These are phyloP conservation scores for Podarcis muralis DNA, from an alignment of 2,113 vertebrate genomes.

Conservation along the genomic window DNA sequence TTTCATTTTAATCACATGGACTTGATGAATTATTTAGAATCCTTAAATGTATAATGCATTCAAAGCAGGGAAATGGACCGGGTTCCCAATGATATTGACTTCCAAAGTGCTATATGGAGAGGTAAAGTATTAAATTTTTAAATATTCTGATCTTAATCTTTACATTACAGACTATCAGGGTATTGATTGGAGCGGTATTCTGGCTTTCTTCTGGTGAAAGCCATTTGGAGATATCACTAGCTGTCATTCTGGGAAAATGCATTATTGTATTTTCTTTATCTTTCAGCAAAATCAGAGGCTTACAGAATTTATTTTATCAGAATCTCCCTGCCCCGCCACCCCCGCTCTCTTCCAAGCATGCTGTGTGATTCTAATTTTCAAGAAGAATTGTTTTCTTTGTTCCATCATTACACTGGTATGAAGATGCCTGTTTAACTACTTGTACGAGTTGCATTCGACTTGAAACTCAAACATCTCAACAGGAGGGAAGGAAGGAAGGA, in stretches of 20 bases:
- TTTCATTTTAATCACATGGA: slow-evolving; percentile 74
- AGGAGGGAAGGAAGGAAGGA: not conserved
- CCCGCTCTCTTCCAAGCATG: slow-evolving; percentile 13
- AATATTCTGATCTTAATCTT: slow-evolving; percentile 80
- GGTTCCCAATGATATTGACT: slow-evolving; percentile 76
- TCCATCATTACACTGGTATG: slow-evolving; percentile 30
- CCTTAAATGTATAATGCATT: slow-evolving; percentile 78
- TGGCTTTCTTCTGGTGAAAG: slow-evolving; percentile 67
- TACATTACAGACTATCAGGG: slow-evolving; percentile 68
- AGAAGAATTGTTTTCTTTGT: slow-evolving; percentile 41
- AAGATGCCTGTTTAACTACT: slow-evolving; percentile 5
- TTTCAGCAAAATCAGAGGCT: slow-evolving; percentile 57
- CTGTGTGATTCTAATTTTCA: slow-evolving; percentile 47
- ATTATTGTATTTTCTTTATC: slow-evolving; percentile 68
- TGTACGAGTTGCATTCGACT: slow-evolving; percentile 27
- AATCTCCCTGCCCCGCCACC: slow-evolving; percentile 24
- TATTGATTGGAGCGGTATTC: slow-evolving; percentile 74
- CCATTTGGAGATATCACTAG: slow-evolving; percentile 67
- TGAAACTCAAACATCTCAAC: not conserved
- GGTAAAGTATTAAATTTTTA: slow-evolving; percentile 78
- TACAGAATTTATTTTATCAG: slow-evolving; percentile 45
- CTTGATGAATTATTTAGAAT: slow-evolving; percentile 80
- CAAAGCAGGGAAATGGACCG: slow-evolving; percentile 72
- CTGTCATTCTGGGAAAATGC: slow-evolving; percentile 69
- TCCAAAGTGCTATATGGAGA: slow-evolving; percentile 73